These are phyloP conservation scores for Hirundo rustica DNA, from an alignment of 2,797 vertebrate species.

Conservation along the genomic window DNA sequence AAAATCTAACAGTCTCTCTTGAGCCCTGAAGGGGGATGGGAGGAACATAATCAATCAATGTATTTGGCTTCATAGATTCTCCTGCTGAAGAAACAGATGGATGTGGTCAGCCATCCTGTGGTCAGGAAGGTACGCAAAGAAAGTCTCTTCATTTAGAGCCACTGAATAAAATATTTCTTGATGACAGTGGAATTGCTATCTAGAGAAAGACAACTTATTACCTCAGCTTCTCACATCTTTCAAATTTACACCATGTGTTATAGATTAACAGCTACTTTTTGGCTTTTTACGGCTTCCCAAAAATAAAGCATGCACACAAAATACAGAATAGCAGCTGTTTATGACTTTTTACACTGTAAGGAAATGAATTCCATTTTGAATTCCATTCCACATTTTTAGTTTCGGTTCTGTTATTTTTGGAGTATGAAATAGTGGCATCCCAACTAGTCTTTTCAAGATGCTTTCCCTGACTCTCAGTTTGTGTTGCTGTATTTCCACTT, in stretches of 20 bases:
- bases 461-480: constrained; percentile 26
- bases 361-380: constrained; percentile 65
- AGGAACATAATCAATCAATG: neutral
- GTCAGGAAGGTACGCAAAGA: neutral
- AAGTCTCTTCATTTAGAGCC: neutral
- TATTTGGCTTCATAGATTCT: neutral
- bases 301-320: constrained; percentile 41
- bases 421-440: constrained; percentile 51
- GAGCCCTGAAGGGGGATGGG: neutral
- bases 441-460: constrained; percentile 35
- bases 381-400: constrained; percentile 68
- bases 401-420: constrained; percentile 67
- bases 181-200: neutral
- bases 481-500: constrained; percentile 27
- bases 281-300: neutral
- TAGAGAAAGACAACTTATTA: constrained; percentile 27
- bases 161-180: constrained; percentile 1
- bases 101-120: neutral
- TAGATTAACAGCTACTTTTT: constrained; percentile 44
- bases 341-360: constrained; percentile 53
- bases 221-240: neutral
- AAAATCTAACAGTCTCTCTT: neutral
- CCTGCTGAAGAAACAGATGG: neutral
- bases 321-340: constrained; percentile 56
- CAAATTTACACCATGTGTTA: constrained; percentile 19